Evolutionary conservation across 2,888 invertebrate genomes (phyloP), one percentile per base, ranked within the genome.

Genomic region (Elgonia sp.): DNA sequence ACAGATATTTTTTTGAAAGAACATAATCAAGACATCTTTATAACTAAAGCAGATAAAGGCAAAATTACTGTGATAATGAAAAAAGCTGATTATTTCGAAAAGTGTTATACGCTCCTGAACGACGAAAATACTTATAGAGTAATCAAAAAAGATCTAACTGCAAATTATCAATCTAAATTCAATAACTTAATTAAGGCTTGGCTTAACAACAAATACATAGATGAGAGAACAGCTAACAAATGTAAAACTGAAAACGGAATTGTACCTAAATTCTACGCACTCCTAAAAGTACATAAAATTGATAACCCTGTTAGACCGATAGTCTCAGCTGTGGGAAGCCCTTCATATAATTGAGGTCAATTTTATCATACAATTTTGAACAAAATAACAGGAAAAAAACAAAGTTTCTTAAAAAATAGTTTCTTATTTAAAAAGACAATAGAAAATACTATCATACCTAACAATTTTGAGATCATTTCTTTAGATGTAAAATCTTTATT

Each of bases 41-140:
- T 63, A 3, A 63, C 63, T 14, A 63, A 7, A 39, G 63, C 63
- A 63, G 63, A 63, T 63, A 63, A 63, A 63, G 63, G 39, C 2
- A 63, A 63, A 16, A 63, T 63, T 39, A 63, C 63, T 8, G 63
- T 63, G 39, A 63, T 63, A 10, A 39, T 63, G 37, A 39, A 63
- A 12, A 63, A 37, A 37, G 7, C 37, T 21, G 39, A 29, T 16
- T 63, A 63, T 39, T 39, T 21, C n/a, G 39, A 63, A 37, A 63
- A 37, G 39, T 63, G 63, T 60, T 6, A 37, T 14, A 14, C 9
- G 3, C 21, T 63, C 9, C 39, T 63, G 16, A 7, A 63, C 7
- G 63, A 63, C n/a, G n/a, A 37, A n/a, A 6, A 37, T n/a, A 63
- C 63, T 7, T 63, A 63, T 16, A 10, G 9, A 6, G 7, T 39